phyloP scores from a whole-genome alignment of 2,113 vertebrate genomes.

The Pao palembangensis region DNA sequence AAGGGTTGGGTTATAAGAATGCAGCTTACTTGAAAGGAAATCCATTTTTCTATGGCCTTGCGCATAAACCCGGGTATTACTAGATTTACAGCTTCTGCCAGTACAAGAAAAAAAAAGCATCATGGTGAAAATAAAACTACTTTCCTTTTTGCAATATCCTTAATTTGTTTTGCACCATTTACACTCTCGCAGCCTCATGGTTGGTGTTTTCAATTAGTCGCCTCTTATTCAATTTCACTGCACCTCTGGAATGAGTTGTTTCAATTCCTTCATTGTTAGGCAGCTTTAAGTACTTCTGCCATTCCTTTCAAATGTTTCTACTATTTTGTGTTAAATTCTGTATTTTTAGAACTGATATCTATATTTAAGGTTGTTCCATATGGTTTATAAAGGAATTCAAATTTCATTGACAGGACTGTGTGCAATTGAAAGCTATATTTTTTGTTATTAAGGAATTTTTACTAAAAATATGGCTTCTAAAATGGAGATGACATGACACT shows the following conservation, averaged over 20 bases:
- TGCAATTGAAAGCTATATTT: conserved; percentile 4
- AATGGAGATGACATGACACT: conserved; percentile 1
- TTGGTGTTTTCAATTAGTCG: conserved; percentile 55
- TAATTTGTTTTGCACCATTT: conserved; percentile 47
- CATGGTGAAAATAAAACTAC: conserved; percentile 52
- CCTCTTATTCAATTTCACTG: conserved; percentile 46
- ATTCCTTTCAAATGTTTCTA: too few species aligned
- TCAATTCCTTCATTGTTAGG: too few species aligned
- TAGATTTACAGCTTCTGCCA: conserved; percentile 55
- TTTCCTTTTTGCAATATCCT: conserved; percentile 27
- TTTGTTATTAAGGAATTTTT: conserved; percentile 2
- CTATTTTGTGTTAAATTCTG: too few species aligned
- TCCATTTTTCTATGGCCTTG: conserved; percentile 68
- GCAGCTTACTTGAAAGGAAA: conserved; percentile 70
- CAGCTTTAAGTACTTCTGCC: too few species aligned
- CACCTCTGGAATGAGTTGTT: conserved; percentile 13
- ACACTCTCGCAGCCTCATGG: conserved; percentile 27
- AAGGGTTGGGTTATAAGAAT: conserved; percentile 72
- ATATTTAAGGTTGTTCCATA: too few species aligned
- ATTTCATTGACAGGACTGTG: not conserved
- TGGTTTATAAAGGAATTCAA: too few species aligned
- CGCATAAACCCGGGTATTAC: conserved; percentile 67
- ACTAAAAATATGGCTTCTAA: not conserved
- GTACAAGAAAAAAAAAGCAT: conserved; percentile 26
- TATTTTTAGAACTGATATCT: too few species aligned